A percentile compares a stretch with the other conserved stretches of the same genome.
Evolutionary conservation across 1,140 invertebrate species (phyloP).

Genomic region (Diorhabda carinulata): DNA sequence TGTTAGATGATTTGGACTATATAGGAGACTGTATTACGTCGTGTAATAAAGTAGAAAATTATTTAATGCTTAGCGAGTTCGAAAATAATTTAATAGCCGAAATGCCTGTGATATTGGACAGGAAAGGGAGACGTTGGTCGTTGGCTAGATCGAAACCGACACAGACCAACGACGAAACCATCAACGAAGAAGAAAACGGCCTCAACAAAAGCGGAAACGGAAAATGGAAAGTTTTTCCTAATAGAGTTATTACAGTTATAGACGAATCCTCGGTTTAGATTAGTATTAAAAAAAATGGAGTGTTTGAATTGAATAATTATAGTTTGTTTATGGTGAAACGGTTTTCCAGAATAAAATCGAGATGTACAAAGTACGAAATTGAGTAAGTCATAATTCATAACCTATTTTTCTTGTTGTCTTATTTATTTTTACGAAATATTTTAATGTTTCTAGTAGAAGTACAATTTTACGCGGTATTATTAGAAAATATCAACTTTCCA

Average conservation of each 20-base stretch:
- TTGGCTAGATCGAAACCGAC: slow-evolving; percentile 49
- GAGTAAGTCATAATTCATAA: too few relatives aligned
- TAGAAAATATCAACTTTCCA: too few relatives aligned
- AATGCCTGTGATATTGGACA: slow-evolving; percentile 67
- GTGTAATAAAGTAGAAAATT: slow-evolving; percentile 85
- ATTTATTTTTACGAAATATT: too few relatives aligned
- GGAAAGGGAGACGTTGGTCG: slow-evolving; percentile 65
- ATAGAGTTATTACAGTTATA: slow-evolving; percentile 68
- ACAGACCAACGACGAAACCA: slow-evolving; percentile 33
- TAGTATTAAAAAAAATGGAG: not conserved
- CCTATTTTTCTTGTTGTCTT: too few relatives aligned
- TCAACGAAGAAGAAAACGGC: slow-evolving; percentile 29
- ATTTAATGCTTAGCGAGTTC: slow-evolving; percentile 81
- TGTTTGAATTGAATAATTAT: too few relatives aligned
- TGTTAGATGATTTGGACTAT: slow-evolving; percentile 76
- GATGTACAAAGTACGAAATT: too few relatives aligned
- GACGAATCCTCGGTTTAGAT: slow-evolving; percentile 62
- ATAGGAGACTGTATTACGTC: slow-evolving; percentile 83
- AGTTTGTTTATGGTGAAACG: too few relatives aligned
- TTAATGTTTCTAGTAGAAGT: too few relatives aligned
- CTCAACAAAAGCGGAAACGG: slow-evolving; percentile 20
- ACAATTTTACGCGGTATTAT: too few relatives aligned
- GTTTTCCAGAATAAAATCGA: too few relatives aligned
- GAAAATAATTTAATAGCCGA: slow-evolving; percentile 81
- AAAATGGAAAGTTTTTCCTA: slow-evolving; percentile 45